Evolutionary conservation across 2,113 vertebrate genomes (phyloP).

Genomic region (Uropsilus gracilis): DNA sequence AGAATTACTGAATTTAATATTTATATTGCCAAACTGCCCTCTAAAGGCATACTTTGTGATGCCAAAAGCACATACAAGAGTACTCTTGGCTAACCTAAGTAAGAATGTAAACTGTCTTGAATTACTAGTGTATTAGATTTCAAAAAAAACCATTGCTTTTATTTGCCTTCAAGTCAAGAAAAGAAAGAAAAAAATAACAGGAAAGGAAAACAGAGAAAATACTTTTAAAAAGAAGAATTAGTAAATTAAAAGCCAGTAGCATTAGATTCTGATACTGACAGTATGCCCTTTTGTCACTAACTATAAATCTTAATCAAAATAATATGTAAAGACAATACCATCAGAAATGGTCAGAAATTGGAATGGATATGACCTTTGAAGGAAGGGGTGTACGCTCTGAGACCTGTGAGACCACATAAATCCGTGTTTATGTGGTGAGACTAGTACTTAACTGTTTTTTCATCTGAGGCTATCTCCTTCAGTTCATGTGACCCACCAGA

Average conservation of each 20-base stretch:
- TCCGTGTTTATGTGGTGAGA: background rate
- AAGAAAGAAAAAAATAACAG: background rate
- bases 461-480: background rate
- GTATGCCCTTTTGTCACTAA: no score
- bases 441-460: background rate
- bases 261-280: background rate
- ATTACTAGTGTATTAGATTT: background rate
- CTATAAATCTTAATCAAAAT: background rate
- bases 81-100: background rate
- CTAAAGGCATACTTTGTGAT: background rate
- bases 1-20: background rate
- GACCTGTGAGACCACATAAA: no score
- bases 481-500: background rate
- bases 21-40: background rate
- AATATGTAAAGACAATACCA: background rate
- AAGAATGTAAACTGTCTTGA: background rate
- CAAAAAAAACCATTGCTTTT: background rate
- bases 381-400: background rate
- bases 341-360: background rate
- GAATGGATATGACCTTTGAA: background rate
- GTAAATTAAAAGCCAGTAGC: background rate
- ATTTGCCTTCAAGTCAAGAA: slow-evolving; percentile 6
- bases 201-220: background rate
- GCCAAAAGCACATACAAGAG: background rate
- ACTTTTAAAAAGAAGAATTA: background rate